Conservation (phyloP, 2,113 vertebrate species). For the Sialia sialis region DNA sequence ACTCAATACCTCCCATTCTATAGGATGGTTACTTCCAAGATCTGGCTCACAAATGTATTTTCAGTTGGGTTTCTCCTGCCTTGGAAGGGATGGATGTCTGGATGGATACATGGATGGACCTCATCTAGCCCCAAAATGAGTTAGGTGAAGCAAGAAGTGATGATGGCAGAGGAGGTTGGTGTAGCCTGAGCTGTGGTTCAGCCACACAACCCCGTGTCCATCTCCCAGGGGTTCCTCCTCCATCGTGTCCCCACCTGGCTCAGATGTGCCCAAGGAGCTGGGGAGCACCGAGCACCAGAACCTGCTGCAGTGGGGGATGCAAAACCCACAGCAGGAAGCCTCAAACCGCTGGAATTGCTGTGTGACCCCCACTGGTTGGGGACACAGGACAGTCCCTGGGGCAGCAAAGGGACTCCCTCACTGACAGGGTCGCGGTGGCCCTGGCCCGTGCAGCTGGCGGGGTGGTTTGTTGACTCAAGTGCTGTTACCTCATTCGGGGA, state of each 20-base stretch:
- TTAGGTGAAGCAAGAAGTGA: not conserved
- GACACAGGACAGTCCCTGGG: not conserved
- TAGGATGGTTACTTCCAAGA: not conserved
- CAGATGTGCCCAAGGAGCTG: not conserved
- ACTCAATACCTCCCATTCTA: rapidly evolving
- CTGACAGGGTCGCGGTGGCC: not conserved
- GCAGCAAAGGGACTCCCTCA: not conserved
- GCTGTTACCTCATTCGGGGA: constrained; percentile 59
- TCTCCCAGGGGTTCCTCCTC: not conserved
- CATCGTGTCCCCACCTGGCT: rapidly evolving
- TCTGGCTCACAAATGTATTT: not conserved
- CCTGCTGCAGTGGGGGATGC: not conserved
- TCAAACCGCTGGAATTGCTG: rapidly evolving
- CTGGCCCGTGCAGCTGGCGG: not conserved
- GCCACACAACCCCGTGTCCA: not conserved
- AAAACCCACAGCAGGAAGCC: not conserved
- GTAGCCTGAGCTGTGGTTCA: not conserved
- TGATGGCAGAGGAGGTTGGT: not conserved
- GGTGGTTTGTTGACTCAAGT: constrained; percentile 50
- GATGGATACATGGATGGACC: not conserved
- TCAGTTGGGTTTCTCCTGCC: not conserved
- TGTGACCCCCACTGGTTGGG: rapidly evolving
- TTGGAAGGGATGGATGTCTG: not conserved
- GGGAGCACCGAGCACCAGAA: not conserved
- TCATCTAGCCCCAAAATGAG: not conserved